Evolutionary conservation across 1,140 invertebrate genomes (phyloP), one percentile per base, ranked within the genome.

Genomic region (Helicoverpa zea): DNA sequence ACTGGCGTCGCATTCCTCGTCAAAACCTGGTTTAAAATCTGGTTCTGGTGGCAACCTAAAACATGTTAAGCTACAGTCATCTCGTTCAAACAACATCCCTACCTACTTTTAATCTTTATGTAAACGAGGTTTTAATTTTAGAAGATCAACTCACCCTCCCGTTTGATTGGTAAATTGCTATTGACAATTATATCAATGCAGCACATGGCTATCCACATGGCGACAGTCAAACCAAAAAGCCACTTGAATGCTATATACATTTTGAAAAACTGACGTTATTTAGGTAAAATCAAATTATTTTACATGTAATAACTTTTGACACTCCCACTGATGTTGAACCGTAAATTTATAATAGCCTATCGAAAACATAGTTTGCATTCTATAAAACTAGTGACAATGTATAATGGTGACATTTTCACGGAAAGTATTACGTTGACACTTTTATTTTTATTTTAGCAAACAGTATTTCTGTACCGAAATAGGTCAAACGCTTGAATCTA

Each of bases 171-270:
- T 35, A 68, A 11, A n/a, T 63, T 76, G 66, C 63, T 72, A 13
- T 68, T 74, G 13, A 81, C 12, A 13, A 66, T 86, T 11, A 87
- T 14, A 51, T 92, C 90, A 51, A 87, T 54, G 58, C 59, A 78
- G 79, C 92, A 94, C 81, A 93, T 84, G 11, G 81, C 76, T 18
- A 90, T 11, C 93, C 93, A 94, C 92, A 94, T 92, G 47, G 74
- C 70, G 4, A 89, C 58, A 63, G 84, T 79, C 74, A 94, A 83
- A 16, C 84, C 79, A 35, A 89, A 3, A 7, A 94, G 87, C 91
- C 91, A 94, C 86, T 87, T 94, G n/a, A 93, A 86, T 70, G 93
- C 93, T 84, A 94, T 91, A 83, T 93, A 94, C 93, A 94, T 94
- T 86, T 64, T 54, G 64, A 73, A 35, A 23, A 51, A 63, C 35